These are phyloP conservation scores for Drosophila trapezifrons DNA, from an alignment of 1,140 invertebrate species.

Conservation along the genomic window DNA sequence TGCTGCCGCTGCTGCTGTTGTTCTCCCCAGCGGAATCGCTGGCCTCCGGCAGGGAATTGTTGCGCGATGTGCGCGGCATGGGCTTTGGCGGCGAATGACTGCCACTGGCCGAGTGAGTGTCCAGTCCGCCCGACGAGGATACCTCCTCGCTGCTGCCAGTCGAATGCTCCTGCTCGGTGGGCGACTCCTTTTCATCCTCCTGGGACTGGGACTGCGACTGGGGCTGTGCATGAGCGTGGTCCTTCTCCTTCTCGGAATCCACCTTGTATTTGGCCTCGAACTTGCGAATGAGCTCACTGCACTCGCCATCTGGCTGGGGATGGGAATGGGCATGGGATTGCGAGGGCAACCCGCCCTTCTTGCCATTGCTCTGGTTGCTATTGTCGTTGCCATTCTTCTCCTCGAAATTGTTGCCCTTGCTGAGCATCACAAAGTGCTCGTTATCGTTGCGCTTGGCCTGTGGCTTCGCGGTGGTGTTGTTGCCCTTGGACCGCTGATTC, in stretches of 20 bases:
- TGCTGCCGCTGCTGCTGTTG: constrained; percentile 59
- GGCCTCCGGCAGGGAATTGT: constrained; percentile 87
- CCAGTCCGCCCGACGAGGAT: constrained; percentile 58
- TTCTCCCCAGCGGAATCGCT: constrained; percentile 48
- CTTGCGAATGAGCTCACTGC: constrained; percentile 74
- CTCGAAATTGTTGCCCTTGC: constrained; percentile 68
- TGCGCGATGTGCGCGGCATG: constrained; percentile 88
- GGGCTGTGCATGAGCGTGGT: background rate
- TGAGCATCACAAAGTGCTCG: constrained; percentile 66
- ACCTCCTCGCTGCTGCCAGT: constrained; percentile 78
- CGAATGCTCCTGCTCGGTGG: constrained; percentile 73
- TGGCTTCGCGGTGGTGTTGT: constrained; percentile 14
- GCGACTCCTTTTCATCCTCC: constrained; percentile 73
- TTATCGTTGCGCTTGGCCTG: constrained; percentile 63
- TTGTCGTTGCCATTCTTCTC: constrained; percentile 72
- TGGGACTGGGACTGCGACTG: constrained; percentile 22
- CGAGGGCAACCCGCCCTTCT: constrained; percentile 14
- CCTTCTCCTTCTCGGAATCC: constrained; percentile 75
- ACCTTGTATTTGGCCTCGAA: constrained; percentile 83
- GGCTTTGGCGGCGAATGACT: constrained; percentile 88
- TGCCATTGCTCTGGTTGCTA: constrained; percentile 46
- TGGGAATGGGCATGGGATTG: background rate
- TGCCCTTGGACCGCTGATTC: constrained; percentile 73
- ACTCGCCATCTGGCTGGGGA: constrained; percentile 45
- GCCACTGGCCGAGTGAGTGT: constrained; percentile 66